These are phyloP conservation scores for Dicentrarchus labrax DNA, from an alignment of 2,113 vertebrate species.

Conservation along the genomic window DNA sequence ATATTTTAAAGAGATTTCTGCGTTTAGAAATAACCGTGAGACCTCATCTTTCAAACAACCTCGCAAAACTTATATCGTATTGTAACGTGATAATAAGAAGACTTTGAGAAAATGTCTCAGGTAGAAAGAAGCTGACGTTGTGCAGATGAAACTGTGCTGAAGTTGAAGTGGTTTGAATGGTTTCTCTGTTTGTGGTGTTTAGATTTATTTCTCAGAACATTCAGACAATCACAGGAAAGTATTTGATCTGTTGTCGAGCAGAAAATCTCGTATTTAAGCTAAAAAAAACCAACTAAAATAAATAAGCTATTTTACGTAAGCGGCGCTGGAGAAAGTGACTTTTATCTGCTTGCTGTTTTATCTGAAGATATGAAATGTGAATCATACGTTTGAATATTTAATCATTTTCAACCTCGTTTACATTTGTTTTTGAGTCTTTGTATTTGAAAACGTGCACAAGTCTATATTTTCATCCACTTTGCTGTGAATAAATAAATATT, in stretches of 20 bases:
- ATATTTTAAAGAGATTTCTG: background rate
- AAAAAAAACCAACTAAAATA: background rate
- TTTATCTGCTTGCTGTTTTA: background rate
- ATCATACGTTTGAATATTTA: slow-evolving; percentile 19
- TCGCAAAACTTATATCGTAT: too few species aligned
- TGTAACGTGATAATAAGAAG: too few species aligned
- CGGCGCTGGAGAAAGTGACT: background rate
- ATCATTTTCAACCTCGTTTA: slow-evolving; percentile 63
- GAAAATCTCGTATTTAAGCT: background rate
- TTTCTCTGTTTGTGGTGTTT: background rate
- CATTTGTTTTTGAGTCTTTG: slow-evolving; percentile 62
- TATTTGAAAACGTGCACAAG: slow-evolving; percentile 65
- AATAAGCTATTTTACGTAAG: background rate
- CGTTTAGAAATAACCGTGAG: background rate
- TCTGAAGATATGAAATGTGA: slow-evolving; percentile 5
- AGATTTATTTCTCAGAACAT: slow-evolving; percentile 5
- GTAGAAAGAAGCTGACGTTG: background rate
- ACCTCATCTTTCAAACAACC: too few species aligned
- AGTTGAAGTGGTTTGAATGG: background rate
- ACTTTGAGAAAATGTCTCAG: background rate
- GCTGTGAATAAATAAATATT: slow-evolving; percentile 78
- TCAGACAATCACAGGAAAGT: slow-evolving; percentile 38
- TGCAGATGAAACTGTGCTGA: background rate
- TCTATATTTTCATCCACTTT: slow-evolving; percentile 73
- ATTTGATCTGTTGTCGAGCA: background rate